phyloP scores from a whole-genome alignment of 1,140 invertebrate genomes.

The Drosophila persimilis region DNA sequence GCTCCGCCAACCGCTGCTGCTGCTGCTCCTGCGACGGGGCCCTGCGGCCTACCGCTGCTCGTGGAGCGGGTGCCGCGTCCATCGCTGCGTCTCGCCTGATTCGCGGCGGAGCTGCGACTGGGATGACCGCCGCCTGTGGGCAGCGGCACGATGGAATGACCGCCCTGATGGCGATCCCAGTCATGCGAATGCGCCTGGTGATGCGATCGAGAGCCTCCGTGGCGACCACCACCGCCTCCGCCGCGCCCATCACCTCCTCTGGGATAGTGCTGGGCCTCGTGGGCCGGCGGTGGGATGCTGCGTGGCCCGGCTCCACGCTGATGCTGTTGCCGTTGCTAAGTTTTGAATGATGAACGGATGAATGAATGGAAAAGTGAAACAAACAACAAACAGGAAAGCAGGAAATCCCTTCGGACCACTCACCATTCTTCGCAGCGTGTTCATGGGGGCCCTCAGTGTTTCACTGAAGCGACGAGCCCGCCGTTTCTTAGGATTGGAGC shows the following conservation, averaged over 20 bases:
- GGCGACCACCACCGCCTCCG: constrained; percentile 39
- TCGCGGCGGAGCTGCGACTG: constrained; percentile 61
- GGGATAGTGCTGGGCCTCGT: constrained; percentile 72
- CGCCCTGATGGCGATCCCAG: constrained; percentile 78
- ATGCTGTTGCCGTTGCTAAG: constrained; percentile 84
- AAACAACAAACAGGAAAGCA: no score
- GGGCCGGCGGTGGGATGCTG: constrained; percentile 84
- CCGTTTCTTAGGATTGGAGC: constrained; percentile 96
- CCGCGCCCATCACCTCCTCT: constrained; percentile 30
- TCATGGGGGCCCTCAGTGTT: constrained; percentile 94
- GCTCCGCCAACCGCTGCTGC: constrained; percentile 12
- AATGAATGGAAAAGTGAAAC: not conserved
- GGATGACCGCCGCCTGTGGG: constrained; percentile 68
- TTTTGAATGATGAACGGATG: constrained; percentile 34
- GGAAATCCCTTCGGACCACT: not conserved
- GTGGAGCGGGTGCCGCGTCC: constrained; percentile 62
- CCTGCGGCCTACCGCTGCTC: constrained; percentile 83
- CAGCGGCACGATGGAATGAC: constrained; percentile 70
- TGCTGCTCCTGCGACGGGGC: constrained; percentile 39
- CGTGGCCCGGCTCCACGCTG: constrained; percentile 83
- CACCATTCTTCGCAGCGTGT: constrained; percentile 90
- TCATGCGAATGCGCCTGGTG: constrained; percentile 73
- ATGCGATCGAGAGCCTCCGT: constrained; percentile 53
- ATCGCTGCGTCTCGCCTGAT: constrained; percentile 71
- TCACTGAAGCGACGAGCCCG: constrained; percentile 93